Evolutionary conservation across 2,113 vertebrate genomes (phyloP), one percentile per base, ranked within the genome.

Genomic region (Pachycephala philippinensis): DNA sequence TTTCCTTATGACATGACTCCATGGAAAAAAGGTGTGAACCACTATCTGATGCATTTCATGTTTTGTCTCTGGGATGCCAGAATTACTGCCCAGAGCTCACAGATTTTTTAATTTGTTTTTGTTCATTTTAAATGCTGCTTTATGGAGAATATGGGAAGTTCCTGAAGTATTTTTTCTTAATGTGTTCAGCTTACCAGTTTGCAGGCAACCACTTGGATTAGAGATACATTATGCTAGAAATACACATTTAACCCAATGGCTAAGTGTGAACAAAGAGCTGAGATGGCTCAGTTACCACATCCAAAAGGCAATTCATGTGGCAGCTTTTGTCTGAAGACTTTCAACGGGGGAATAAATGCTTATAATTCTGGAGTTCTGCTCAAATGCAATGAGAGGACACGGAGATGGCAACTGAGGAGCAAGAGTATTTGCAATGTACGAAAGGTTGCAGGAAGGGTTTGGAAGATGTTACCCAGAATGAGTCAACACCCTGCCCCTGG

Each of bases 51-150:
- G 9, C 40, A 21, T 77, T 84, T 84, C 9, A 4, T 23, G 0
- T 61, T 39, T 60, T 56, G 8, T 35, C 30, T 61, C 13, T 52
- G 45, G 24, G 24, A 39, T 69, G 31, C 23, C 11, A n/a, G 11
- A 65, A 30, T 42, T 72, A 37, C 24, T 75, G 8, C 33, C 15
- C 13, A 53, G 45, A 71, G 20, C 26, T 83, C 37, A 49, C 0
- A 0, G 2, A 11, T 17, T 19, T 53, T 35, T 71, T 3, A 10
- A 3, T 79, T 90, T 40, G 4, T 1, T 52, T 72, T 47, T 68
- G 11, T 27, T 27, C 4, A 11, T 69, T 83, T 86, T 37, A 56
- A 11, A 14, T 52, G 16, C 15, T 16, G 4, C 7, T 65, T 80
- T 47, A 56, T 60, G 35, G 33, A 44, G 30, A 80, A 44, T 31